A percentile compares a stretch with the other conserved stretches of the same genome.
These are phyloP conservation scores for Stylophora pistillata DNA, from an alignment of 64 coral and sea anemone genomes.

Conservation along the genomic window DNA sequence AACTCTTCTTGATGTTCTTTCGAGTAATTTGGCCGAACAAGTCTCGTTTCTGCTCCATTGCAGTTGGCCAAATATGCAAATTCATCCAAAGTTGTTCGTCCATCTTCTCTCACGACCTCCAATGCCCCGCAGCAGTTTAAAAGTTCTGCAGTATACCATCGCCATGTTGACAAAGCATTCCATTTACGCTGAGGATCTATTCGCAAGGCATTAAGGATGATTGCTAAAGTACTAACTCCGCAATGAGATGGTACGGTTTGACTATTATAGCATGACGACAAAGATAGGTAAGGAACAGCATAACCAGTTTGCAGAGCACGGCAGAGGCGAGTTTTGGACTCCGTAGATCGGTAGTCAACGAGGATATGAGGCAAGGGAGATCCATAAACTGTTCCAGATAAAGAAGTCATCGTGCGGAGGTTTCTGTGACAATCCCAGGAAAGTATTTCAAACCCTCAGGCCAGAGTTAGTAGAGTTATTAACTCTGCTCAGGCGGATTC, in stretches of 20 bases:
- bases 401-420: background rate
- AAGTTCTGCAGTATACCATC: constrained; percentile 85
- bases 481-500: too few species aligned
- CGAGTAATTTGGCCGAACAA: constrained; percentile 46
- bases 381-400: constrained; percentile 49
- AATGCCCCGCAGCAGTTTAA: constrained; percentile 66
- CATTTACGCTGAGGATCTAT: constrained; percentile 75
- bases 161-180: constrained; percentile 63
- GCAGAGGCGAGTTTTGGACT: constrained; percentile 74
- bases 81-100: constrained; percentile 77
- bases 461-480: too few species aligned
- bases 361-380: constrained; percentile 42
- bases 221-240: constrained; percentile 77
- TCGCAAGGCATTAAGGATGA: constrained; percentile 76
- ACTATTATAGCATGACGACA: constrained; percentile 76
- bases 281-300: constrained; percentile 63
- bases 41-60: constrained; percentile 64
- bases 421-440: too few species aligned
- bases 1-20: constrained; percentile 42
- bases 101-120: constrained; percentile 58
- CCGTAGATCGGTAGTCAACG: constrained; percentile 78
- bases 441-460: too few species aligned
- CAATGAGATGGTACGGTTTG: constrained; percentile 81
- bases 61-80: constrained; percentile 80
- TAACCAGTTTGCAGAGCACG: constrained; percentile 48